These are phyloP conservation scores for Microctenopoma steveboyesi DNA, from an alignment of 2,797 vertebrate species.

Conservation along the genomic window DNA sequence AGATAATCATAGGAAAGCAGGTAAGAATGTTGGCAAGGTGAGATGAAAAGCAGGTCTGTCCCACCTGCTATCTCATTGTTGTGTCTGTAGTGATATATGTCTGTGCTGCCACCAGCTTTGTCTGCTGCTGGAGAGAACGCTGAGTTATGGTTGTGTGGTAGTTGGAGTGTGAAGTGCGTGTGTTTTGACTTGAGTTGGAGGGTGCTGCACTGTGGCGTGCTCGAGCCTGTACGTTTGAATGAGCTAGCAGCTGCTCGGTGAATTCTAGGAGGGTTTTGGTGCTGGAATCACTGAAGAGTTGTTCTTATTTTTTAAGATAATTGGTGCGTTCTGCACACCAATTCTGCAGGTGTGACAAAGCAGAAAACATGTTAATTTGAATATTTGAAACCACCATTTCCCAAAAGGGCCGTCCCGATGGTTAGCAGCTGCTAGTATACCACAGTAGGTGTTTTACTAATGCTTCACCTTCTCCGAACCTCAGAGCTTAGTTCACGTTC, in stretches of 20 bases:
- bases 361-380: slow-evolving; percentile 59
- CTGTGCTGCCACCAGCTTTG: not conserved
- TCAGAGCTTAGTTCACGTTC: slow-evolving; percentile 12
- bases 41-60: slow-evolving; percentile 61
- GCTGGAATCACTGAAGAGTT: slow-evolving; percentile 44
- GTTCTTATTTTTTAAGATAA: slow-evolving; percentile 75
- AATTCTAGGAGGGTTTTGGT: slow-evolving; percentile 27
- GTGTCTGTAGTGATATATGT: not conserved
- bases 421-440: slow-evolving; percentile 66
- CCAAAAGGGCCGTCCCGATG: slow-evolving; percentile 61
- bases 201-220: slow-evolving; percentile 60
- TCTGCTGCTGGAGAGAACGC: slow-evolving; percentile 1
- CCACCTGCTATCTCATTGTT: slow-evolving; percentile 56
- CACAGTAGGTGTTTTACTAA: slow-evolving; percentile 48
- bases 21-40: slow-evolving; percentile 72
- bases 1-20: slow-evolving; percentile 53
- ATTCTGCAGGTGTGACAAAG: slow-evolving; percentile 54
- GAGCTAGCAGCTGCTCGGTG: slow-evolving; percentile 1
- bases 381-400: slow-evolving; percentile 62
- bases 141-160: slow-evolving; percentile 10
- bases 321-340: slow-evolving; percentile 59
- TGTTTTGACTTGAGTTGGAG: slow-evolving; percentile 63
- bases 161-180: not conserved
- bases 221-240: slow-evolving; percentile 60
- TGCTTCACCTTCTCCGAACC: slow-evolving; percentile 32